A percentile compares a stretch with the other conserved stretches of the same genome.
Evolutionary conservation across 2,888 invertebrate genomes (phyloP).

Genomic region (Lasioglossum zephyrum): DNA sequence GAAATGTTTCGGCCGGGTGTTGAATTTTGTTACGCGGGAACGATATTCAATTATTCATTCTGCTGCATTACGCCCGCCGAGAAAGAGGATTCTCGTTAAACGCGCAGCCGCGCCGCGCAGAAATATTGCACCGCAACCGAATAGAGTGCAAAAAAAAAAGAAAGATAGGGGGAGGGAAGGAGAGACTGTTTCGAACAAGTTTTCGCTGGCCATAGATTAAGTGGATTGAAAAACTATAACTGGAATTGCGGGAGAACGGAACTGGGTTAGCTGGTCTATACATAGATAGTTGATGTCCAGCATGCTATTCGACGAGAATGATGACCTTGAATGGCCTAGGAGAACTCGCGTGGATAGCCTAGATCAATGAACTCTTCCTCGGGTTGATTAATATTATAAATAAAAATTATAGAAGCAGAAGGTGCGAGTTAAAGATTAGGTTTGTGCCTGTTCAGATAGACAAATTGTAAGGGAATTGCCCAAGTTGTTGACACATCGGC

Average conservation of each 20-base stretch:
- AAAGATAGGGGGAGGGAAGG: background rate
- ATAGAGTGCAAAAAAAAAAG: background rate
- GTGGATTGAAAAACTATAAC: background rate
- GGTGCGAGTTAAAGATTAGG: background rate
- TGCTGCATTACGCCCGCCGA: background rate
- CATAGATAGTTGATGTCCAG: background rate
- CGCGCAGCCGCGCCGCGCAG: background rate
- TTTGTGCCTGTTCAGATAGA: background rate
- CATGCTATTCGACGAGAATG: background rate
- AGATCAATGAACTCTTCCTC: background rate
- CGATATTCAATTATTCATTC: slow-evolving; percentile 12
- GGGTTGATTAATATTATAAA: background rate
- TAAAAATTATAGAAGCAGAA: background rate
- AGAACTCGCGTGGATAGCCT: background rate
- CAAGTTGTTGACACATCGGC: background rate
- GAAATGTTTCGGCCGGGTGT: background rate
- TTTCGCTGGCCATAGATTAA: background rate
- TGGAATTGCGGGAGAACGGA: background rate
- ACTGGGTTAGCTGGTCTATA: background rate
- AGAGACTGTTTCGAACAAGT: background rate
- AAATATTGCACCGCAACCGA: background rate
- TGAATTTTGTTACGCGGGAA: background rate
- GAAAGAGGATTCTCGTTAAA: slow-evolving; percentile 8
- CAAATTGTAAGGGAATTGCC: background rate
- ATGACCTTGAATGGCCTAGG: background rate